phyloP scores from a whole-genome alignment of 1,140 invertebrate species.

The Phocides pigmalion region DNA sequence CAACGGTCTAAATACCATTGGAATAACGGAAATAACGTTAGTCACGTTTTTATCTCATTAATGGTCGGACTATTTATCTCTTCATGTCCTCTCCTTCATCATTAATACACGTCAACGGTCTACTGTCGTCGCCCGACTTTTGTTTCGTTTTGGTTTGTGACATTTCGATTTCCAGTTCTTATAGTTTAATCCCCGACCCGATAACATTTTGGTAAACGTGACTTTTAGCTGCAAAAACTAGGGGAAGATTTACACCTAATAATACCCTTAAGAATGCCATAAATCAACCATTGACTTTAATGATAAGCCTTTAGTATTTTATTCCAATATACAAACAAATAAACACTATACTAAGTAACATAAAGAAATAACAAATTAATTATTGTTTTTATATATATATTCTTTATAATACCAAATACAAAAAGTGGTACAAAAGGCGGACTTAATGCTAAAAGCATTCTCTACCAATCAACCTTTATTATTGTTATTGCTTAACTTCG shows the following conservation, averaged over 20 bases:
- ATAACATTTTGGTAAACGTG: constrained; percentile 27
- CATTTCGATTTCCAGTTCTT: constrained; percentile 36
- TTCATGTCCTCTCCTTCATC: constrained; percentile 39
- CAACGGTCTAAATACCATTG: constrained; percentile 35
- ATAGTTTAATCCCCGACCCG: constrained; percentile 25
- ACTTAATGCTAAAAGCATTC: no score
- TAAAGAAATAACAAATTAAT: no score
- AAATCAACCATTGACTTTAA: constrained; percentile 8
- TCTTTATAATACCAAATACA: no score
- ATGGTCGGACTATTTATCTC: constrained; percentile 56
- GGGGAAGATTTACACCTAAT: constrained; percentile 4
- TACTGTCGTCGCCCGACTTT: constrained; percentile 32
- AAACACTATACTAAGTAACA: no score
- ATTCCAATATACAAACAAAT: no score
- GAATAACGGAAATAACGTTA: constrained; percentile 49
- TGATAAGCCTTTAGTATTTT: neutral
- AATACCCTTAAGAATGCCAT: constrained; percentile 3
- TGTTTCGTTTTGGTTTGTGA: constrained; percentile 37
- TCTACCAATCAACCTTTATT: no score
- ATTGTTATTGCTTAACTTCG: no score
- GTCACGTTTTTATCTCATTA: constrained; percentile 62
- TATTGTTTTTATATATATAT: no score
- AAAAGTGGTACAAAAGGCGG: no score
- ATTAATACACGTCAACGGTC: constrained; percentile 48
- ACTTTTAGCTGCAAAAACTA: constrained; percentile 28